Base-by-base conservation (phyloP, 2,113 vertebrate genomes). In the Brevimyrus niger region DNA sequence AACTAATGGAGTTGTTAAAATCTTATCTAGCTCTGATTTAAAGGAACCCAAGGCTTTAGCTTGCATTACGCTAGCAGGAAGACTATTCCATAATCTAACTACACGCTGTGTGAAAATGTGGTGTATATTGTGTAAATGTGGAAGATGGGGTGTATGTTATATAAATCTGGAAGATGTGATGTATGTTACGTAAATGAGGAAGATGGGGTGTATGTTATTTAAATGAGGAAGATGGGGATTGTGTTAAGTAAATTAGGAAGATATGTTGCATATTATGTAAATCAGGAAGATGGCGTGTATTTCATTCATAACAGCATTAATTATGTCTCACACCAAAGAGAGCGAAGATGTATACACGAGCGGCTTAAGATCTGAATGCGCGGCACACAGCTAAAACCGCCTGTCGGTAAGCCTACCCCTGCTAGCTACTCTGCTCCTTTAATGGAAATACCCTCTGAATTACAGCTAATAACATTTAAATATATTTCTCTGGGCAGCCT, bases 381-480 rank as follows among this genome's bases (percentile, higher is more conserved):
- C 0, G 51, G 27, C 48, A 15, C 21, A 35, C 42, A 44, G 38
- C 69, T 65, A 76, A 76, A 76, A 38, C 31, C 4, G 35, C 35
- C 4, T 76, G 69, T 38, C 69, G 4, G 69, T 76, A 38, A 76
- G 35, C 31, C 73, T 19, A 19, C 15, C 73, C 35, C n/a, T 19
- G 35, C 35, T 80, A 80, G 73, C 73, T 80, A 42, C 17, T 42
- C 73, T 80, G 73, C 73, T 19, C 73, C 73, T 42, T 80, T 42
- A 80, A 80, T 80, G 35, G 73, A 80, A 38, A 80, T 19, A 80
- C 73, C 31, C 73, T 80, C 73, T 80, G 73, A 80, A 80, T 80
- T 80, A 15, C 48, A 51, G 51, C 89, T 46, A 44, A 38, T 87
- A 84, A 53, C 86, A 90, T 69, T 44, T 80, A 90, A 87, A 87